These are phyloP conservation scores for Torymus texanus DNA, from an alignment of 2,888 invertebrate genomes.

Conservation along the genomic window DNA sequence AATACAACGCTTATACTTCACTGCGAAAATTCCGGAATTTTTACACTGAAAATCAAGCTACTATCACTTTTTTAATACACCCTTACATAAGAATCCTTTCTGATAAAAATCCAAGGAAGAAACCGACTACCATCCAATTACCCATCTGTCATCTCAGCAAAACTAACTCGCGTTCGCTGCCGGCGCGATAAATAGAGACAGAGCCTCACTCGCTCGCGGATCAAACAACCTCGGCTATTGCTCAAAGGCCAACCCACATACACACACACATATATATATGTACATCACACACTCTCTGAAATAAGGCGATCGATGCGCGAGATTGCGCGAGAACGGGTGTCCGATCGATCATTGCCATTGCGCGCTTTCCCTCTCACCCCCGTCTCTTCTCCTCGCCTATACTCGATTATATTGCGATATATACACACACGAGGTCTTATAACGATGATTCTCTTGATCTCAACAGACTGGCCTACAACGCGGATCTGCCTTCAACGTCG, in stretches of 20 bases:
- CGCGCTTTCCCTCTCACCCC: conserved; percentile 2
- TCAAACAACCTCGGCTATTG: conserved; percentile 10
- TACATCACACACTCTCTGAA: neutral
- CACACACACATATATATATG: no score
- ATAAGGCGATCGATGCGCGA: conserved; percentile 28
- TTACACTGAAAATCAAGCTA: no score
- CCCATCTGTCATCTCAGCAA: conserved; percentile 8
- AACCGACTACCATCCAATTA: neutral
- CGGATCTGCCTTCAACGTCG: conserved; percentile 61
- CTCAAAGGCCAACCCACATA: neutral
- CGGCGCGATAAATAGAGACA: neutral
- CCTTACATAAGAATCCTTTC: neutral
- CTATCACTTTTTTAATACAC: neutral
- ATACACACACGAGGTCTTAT: neutral
- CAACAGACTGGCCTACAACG: conserved; percentile 65
- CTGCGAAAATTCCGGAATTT: no score
- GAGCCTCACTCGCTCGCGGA: no score
- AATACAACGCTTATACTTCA: no score
- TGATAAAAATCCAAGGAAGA: neutral
- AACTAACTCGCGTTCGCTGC: neutral
- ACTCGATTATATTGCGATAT: conserved; percentile 14
- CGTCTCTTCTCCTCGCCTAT: neutral
- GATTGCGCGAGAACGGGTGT: conserved; percentile 22
- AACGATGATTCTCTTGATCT: conserved; percentile 18
- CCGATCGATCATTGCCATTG: conserved; percentile 42